These are phyloP conservation scores for Rhamnusium bicolor DNA, from an alignment of 2,888 invertebrate genomes.

Conservation along the genomic window DNA sequence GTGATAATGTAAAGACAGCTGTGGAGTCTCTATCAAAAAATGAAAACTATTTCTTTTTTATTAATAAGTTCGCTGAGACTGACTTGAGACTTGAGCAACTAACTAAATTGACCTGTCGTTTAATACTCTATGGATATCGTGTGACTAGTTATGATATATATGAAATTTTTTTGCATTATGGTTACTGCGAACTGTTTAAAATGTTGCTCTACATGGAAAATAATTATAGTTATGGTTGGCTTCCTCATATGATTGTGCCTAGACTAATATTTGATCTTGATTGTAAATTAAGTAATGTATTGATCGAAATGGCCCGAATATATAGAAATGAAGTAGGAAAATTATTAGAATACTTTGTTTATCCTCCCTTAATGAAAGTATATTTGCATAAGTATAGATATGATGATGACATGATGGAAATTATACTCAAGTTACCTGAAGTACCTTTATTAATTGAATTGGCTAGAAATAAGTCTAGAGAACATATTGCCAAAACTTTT, in stretches of 20 bases:
- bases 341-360: conserved; percentile 35
- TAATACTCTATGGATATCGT: conserved; percentile 44
- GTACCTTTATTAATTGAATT: conserved; percentile 59
- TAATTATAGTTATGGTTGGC: conserved; percentile 38
- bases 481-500: conserved; percentile 48
- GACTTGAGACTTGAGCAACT: conserved; percentile 34
- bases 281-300: conserved; percentile 30
- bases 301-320: conserved; percentile 20
- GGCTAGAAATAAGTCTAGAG: conserved; percentile 54
- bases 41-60: conserved; percentile 32
- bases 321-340: conserved; percentile 7
- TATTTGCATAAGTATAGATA: conserved; percentile 27
- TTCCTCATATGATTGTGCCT: conserved; percentile 34
- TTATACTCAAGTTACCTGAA: conserved; percentile 22
- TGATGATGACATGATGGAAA: conserved; percentile 1
- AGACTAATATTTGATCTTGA: conserved; percentile 45
- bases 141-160: conserved; percentile 40
- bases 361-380: conserved; percentile 23
- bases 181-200: conserved; percentile 49
- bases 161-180: conserved; percentile 45
- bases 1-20: conserved; percentile 43
- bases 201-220: conserved; percentile 50
- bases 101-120: conserved; percentile 47
- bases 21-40: conserved; percentile 36
- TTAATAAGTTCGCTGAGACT: conserved; percentile 28